These are phyloP conservation scores for Rhopilema esculentum DNA, from an alignment of 30 jellyfish, hydroid and myxozoan species.

Conservation along the genomic window DNA sequence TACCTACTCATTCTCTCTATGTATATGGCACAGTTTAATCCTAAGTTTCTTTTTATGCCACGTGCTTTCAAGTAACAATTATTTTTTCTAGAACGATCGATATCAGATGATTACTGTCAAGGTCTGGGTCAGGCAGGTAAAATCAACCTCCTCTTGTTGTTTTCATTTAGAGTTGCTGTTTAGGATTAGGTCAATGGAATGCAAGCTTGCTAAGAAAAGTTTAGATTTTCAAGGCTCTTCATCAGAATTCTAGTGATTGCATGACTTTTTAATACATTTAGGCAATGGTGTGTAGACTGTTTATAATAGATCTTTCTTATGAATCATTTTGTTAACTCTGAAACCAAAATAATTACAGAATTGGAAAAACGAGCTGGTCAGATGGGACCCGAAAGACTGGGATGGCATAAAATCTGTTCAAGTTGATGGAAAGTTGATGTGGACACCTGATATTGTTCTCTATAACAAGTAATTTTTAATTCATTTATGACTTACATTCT, in stretches of 20 bases:
- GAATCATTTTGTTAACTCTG: not conserved
- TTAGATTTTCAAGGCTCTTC: too few species aligned
- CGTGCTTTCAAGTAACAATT: not conserved
- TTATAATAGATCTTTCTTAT: too few species aligned
- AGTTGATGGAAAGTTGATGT: slow-evolving; percentile 71
- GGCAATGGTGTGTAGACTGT: too few species aligned
- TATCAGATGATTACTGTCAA: slow-evolving; percentile 78
- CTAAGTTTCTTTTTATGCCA: too few species aligned
- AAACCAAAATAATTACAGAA: slow-evolving; percentile 10
- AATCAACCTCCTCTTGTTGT: not conserved
- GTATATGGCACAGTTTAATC: too few species aligned
- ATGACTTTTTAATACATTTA: too few species aligned
- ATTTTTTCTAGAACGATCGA: slow-evolving; percentile 77
- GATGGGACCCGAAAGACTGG: slow-evolving; percentile 80
- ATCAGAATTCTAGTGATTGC: too few species aligned
- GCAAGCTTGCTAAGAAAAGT: too few species aligned
- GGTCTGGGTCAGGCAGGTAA: slow-evolving; percentile 89
- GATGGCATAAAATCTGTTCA: slow-evolving; percentile 46
- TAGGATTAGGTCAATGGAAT: too few species aligned
- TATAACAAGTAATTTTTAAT: slow-evolving; percentile 76
- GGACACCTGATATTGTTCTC: slow-evolving; percentile 93
- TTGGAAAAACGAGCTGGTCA: slow-evolving; percentile 76
- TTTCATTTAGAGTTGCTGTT: not conserved
- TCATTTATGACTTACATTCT: not conserved
- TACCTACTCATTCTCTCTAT: too few species aligned